Evolutionary conservation across 2,888 invertebrate species (phyloP), one percentile per base, ranked within the genome.

Genomic region (Parochlus steinenii): DNA sequence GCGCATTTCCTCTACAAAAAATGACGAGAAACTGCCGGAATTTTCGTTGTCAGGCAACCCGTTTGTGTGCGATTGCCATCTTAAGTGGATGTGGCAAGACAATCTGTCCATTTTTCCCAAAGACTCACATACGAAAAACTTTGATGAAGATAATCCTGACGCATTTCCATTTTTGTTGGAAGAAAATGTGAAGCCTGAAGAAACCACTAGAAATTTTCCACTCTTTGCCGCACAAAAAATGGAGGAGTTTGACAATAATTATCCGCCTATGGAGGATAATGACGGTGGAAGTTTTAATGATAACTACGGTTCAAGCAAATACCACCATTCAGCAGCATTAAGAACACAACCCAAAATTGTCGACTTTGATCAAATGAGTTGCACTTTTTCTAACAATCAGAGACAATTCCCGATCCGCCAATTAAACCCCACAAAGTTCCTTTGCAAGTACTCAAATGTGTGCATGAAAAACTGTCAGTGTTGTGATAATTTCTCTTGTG

Each of bases 61-160:
- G n/a, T 30, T 36, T 19, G 30, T 36, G 5, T 36, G 36, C 16
- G 36, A 36, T 20, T 36, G 36, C 30, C 36, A 36, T 17, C 30
- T 36, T 10, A 36, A 36, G 15, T 36, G 36, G 36, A 36, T 36
- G 36, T 36, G 36, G 36, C 36, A 36, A 19, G 36, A 36, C 30
- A 36, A 36, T 36, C 18, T 16, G 5, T 5, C 15, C 3, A 5
- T 8, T 31, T 5, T 5, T 14, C 17, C 15, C 6, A 22, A 17
- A 16, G 11, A 28, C n/a, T 19, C n/a, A 18, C 8, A 10, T 8
- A 31, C 31, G 22, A 10, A 22, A 12, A 19, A 34, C 17, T 34
- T 20, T 26, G 34, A 36, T 18, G 24, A 30, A 23, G 36, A 36
- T 17, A 36, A 36, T 30, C 36, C 36, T 8, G 36, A 36, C 20